Conservation (phyloP, 53 echinoderm and acorn worm species). For the Astropecten irregularis region DNA sequence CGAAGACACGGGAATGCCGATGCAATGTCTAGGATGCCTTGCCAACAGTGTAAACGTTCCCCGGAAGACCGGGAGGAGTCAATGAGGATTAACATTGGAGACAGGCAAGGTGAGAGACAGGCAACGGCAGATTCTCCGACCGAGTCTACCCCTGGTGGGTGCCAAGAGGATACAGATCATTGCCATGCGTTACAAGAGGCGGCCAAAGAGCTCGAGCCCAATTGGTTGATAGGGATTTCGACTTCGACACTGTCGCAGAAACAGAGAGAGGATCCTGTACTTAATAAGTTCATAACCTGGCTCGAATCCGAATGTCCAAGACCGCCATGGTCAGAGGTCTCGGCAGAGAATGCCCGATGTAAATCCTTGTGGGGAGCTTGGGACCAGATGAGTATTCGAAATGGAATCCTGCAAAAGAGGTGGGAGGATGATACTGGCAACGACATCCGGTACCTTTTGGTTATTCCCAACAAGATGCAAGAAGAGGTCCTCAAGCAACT, state of each 20-base stretch:
- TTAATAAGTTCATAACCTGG: no score
- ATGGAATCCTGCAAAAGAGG: constrained; percentile 15
- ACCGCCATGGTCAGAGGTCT: constrained; percentile 51
- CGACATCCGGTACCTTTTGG: constrained; percentile 6
- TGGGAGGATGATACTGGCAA: constrained; percentile 35
- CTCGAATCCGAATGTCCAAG: no score
- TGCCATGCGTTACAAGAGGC: no score
- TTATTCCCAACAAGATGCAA: constrained; percentile 12
- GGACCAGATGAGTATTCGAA: constrained; percentile 24
- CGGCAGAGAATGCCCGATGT: not conserved
- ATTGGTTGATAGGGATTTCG: not conserved
- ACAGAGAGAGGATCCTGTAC: not conserved
- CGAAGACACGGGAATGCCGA: constrained; percentile 51
- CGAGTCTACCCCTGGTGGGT: no score
- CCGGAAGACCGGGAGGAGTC: no score
- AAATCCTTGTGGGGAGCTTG: constrained; percentile 46
- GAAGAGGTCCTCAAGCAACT: not conserved
- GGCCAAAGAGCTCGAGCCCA: not conserved
- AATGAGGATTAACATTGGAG: no score
- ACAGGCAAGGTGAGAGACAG: no score
- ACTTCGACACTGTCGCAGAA: not conserved
- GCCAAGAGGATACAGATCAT: no score
- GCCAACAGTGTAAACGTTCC: constrained; percentile 1
- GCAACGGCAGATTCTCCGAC: no score
- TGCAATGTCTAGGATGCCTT: constrained; percentile 23